Percentiles rank a stretch among this genome's conserved stretches.
Conservation (phyloP, 2,113 vertebrate genomes). For the Melanocharis versteri region DNA sequence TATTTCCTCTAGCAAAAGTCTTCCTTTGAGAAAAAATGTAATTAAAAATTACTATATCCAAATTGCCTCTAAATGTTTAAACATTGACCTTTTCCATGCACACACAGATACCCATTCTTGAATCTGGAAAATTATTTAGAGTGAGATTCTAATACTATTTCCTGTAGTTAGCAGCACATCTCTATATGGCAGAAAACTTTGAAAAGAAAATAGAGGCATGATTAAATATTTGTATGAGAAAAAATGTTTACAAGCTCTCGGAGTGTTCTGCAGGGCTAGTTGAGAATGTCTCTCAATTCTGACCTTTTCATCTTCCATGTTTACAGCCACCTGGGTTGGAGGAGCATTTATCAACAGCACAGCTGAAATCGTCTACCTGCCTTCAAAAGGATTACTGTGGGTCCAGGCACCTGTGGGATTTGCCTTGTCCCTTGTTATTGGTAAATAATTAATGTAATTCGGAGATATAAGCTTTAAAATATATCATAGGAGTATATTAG, state of each 20-base stretch:
- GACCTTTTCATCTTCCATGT: background rate
- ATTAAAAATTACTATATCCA: background rate
- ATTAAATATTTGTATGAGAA: background rate
- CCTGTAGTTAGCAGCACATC: background rate
- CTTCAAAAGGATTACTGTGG: conserved; percentile 80
- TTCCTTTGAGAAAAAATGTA: background rate
- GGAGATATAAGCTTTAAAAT: background rate
- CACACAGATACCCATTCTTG: background rate
- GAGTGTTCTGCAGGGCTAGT: background rate
- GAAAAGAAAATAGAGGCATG: background rate
- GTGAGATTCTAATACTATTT: background rate
- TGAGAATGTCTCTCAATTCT: background rate
- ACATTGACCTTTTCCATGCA: background rate
- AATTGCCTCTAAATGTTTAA: background rate
- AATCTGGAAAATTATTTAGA: background rate
- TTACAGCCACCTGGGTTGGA: conserved; percentile 83
- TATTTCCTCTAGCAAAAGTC: background rate
- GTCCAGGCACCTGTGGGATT: conserved; percentile 81
- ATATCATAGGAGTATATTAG: background rate
- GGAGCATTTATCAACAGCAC: conserved; percentile 83
- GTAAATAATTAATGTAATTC: conserved; percentile 56
- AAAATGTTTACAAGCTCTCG: background rate
- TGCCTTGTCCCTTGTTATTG: conserved; percentile 78
- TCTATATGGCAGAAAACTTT: background rate
- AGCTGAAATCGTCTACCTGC: conserved; percentile 82